Evolutionary conservation across 2,888 invertebrate species (phyloP).

Genomic region (Seira sanloemensis): DNA sequence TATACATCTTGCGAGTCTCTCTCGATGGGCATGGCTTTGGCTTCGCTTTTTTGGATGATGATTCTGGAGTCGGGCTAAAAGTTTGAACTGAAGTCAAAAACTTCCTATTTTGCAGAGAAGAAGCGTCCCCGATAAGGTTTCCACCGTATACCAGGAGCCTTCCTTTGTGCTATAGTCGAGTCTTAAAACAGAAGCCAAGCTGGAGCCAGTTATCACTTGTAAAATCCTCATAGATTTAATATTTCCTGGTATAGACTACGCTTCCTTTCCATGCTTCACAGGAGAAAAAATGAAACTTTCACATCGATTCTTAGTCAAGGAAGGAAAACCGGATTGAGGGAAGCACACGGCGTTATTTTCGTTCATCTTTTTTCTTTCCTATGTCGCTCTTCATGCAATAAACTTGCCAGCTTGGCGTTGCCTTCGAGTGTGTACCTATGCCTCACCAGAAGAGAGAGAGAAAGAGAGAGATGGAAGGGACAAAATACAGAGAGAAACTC

Average conservation of each 20-base stretch:
- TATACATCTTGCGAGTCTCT: no score
- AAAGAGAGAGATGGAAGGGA: not conserved
- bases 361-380: constrained; percentile 16
- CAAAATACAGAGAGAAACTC: not conserved
- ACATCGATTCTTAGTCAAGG: constrained; percentile 39
- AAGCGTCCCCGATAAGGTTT: not conserved
- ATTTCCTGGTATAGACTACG: not conserved
- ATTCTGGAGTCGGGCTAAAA: not conserved
- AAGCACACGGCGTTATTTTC: constrained; percentile 10
- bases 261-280: constrained; percentile 1
- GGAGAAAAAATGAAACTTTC: constrained; percentile 41
- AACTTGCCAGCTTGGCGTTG: not conserved
- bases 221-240: constrained; percentile 38
- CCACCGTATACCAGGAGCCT: not conserved
- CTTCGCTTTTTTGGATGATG: not conserved
- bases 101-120: not conserved
- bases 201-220: constrained; percentile 22
- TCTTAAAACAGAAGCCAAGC: not conserved
- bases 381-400: not conserved
- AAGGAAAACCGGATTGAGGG: not conserved
- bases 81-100: not conserved
- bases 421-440: constrained; percentile 11
- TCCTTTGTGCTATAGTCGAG: no score
- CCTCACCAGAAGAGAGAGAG: constrained; percentile 17
- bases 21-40: not conserved